phyloP scores from a whole-genome alignment of 2,113 vertebrate genomes.

The Numida meleagris region DNA sequence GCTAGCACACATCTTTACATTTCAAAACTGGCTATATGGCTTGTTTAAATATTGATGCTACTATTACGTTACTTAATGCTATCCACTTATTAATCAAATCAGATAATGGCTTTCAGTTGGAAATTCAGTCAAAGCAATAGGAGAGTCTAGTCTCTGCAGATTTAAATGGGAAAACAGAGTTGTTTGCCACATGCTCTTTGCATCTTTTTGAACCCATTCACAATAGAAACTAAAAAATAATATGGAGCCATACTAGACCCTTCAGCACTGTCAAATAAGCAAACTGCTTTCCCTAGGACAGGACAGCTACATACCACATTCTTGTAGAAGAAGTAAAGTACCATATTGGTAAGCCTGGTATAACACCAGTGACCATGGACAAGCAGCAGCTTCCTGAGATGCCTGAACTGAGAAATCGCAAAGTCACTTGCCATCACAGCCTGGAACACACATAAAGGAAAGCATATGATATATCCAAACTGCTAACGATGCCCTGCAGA shows the following conservation, averaged over 20 bases:
- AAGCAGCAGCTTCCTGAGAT: conserved; percentile 82
- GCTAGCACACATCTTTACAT: neutral
- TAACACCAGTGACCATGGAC: conserved; percentile 88
- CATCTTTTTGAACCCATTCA: neutral
- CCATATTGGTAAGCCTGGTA: conserved; percentile 82
- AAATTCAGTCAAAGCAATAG: conserved; percentile 5
- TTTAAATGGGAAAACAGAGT: neutral
- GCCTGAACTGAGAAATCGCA: conserved; percentile 82
- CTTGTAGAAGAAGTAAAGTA: conserved; percentile 87
- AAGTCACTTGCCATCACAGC: conserved; percentile 89
- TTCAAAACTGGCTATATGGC: neutral
- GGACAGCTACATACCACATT: conserved; percentile 80
- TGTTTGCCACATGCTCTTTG: neutral
- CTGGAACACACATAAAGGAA: conserved; percentile 22
- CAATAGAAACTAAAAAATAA: neutral
- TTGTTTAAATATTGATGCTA: conserved; percentile 28
- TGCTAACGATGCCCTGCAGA: no score
- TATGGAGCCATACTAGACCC: neutral
- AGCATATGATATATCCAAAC: neutral
- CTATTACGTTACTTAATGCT: neutral
- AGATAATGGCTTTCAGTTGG: conserved; percentile 26
- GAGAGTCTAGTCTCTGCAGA: conserved; percentile 3
- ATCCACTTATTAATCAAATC: conserved; percentile 30
- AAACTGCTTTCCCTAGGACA: neutral
- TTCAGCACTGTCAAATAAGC: neutral